Percentiles rank a stretch among this genome's conserved stretches.
phyloP scores from a whole-genome alignment of 2,797 vertebrate species.

The Gephyroberyx darwinii region DNA sequence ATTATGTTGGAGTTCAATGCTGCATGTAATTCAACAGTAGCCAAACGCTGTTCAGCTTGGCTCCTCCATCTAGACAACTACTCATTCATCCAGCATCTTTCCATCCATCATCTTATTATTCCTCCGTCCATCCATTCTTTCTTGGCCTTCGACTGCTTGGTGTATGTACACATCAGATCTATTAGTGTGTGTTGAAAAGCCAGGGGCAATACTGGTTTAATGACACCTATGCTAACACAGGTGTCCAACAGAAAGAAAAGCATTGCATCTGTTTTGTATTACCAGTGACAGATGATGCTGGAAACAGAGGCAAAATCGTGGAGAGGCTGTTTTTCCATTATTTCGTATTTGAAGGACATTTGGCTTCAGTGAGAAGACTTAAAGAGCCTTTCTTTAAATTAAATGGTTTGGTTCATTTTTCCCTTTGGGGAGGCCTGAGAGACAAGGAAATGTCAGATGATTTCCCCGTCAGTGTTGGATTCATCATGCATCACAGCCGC shows the following conservation, averaged over 20 bases:
- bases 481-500: conserved; percentile 15
- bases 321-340: neutral
- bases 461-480: conserved; percentile 19
- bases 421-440: conserved; percentile 2
- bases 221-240: conserved; percentile 19
- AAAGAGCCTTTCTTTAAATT: neutral
- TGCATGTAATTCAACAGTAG: conserved; percentile 26
- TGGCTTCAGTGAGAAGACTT: conserved; percentile 10
- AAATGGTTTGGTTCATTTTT: conserved; percentile 23
- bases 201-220: neutral
- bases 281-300: conserved; percentile 14
- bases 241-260: conserved; percentile 16
- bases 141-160: conserved; percentile 11
- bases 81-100: conserved; percentile 31
- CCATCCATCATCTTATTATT: conserved; percentile 16
- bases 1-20: conserved; percentile 21
- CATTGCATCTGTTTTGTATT: conserved; percentile 18
- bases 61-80: conserved; percentile 36
- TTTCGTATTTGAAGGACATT: conserved; percentile 14
- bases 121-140: conserved; percentile 20
- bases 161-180: conserved; percentile 11
- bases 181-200: conserved; percentile 20
- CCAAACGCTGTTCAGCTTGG: conserved; percentile 25
- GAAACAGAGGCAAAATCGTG: conserved; percentile 20
- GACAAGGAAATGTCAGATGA: conserved; percentile 42